Conservation (phyloP, 2,888 invertebrate genomes). For the Lapara coniferarum region DNA sequence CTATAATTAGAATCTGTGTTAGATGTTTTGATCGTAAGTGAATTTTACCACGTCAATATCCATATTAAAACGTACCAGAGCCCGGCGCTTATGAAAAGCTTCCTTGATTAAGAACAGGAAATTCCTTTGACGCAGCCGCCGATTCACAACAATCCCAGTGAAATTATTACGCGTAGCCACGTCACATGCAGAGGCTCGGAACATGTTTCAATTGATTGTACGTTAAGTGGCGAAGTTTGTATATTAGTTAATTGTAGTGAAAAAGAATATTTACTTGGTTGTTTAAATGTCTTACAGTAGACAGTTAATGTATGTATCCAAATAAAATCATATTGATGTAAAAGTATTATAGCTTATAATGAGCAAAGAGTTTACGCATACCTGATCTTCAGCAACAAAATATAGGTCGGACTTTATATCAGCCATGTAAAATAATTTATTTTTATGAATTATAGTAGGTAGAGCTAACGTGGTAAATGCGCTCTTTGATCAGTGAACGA, state of each 20-base stretch:
- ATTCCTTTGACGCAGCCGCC: slow-evolving; percentile 72
- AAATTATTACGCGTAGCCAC: slow-evolving; percentile 65
- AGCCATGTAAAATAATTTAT: no score
- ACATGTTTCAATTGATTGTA: slow-evolving; percentile 38
- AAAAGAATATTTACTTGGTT: neutral
- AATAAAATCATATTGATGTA: no score
- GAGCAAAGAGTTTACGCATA: no score
- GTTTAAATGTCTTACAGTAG: no score
- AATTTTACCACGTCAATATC: slow-evolving; percentile 38
- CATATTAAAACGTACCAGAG: slow-evolving; percentile 59
- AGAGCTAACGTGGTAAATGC: neutral
- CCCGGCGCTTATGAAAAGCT: slow-evolving; percentile 62
- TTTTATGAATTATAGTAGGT: no score
- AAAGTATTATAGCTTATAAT: no score
- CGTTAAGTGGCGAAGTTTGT: neutral
- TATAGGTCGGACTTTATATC: no score
- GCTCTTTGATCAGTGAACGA: neutral
- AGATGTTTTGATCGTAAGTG: neutral
- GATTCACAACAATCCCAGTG: slow-evolving; percentile 70
- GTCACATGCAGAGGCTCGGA: slow-evolving; percentile 55
- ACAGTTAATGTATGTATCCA: no score
- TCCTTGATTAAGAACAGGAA: slow-evolving; percentile 73
- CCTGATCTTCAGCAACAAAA: no score
- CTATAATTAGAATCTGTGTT: slow-evolving; percentile 1
- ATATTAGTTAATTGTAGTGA: neutral